Percentiles rank a stretch among this genome's conserved stretches.
Conservation (phyloP, 2,113 vertebrate genomes). For the Solenodon paradoxus region DNA sequence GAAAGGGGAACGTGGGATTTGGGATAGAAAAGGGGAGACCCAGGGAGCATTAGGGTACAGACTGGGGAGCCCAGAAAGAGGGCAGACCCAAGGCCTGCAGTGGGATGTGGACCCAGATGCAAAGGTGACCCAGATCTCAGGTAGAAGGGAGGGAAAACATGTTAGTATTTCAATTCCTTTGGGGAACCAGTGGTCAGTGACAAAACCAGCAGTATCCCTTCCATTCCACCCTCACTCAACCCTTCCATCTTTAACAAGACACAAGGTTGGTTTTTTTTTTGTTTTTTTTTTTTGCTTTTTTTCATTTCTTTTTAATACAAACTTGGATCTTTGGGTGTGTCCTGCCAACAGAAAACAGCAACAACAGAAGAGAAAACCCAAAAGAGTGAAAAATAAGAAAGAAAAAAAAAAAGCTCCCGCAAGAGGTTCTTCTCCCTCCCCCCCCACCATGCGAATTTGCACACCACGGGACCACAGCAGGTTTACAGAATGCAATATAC, state of each 20-base stretch:
- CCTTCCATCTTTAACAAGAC: slow-evolving; percentile 70
- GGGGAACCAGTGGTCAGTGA: slow-evolving; percentile 28
- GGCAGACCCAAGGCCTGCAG: neutral
- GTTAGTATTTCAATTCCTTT: neutral
- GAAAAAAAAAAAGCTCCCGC: slow-evolving; percentile 75
- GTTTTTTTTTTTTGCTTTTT: slow-evolving; percentile 72
- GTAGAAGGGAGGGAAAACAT: neutral
- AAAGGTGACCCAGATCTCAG: neutral
- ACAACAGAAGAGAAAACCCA: slow-evolving; percentile 81
- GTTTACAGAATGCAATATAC: slow-evolving; percentile 88
- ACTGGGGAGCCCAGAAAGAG: neutral
- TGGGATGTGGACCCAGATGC: neutral
- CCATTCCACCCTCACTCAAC: slow-evolving; percentile 42
- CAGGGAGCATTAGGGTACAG: neutral
- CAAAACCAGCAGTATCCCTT: slow-evolving; percentile 8
- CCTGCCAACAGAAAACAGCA: slow-evolving; percentile 82
- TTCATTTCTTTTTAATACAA: slow-evolving; percentile 82
- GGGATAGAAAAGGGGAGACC: neutral
- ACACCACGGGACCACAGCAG: slow-evolving; percentile 87
- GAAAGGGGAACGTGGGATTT: neutral
- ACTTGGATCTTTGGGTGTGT: slow-evolving; percentile 84
- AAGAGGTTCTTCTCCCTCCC: slow-evolving; percentile 74
- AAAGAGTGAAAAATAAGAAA: slow-evolving; percentile 74
- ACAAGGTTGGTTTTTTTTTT: slow-evolving; percentile 44
- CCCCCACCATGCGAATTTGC: slow-evolving; percentile 84